These are phyloP conservation scores for Lasioglossum zephyrum DNA, from an alignment of 2,888 invertebrate species.

Conservation along the genomic window DNA sequence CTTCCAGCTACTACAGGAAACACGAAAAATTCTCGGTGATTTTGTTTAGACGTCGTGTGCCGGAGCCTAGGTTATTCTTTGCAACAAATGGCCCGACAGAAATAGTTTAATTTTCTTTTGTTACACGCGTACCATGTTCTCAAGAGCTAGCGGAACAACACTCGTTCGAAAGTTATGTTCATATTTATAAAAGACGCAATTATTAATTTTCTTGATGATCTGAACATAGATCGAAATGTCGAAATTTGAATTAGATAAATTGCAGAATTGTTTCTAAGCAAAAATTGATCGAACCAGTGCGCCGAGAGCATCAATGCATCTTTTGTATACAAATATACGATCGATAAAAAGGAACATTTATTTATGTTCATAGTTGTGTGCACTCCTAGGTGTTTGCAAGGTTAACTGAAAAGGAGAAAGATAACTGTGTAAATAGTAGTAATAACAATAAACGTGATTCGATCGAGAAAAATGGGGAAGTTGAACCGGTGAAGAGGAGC, in stretches of 20 bases:
- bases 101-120: background rate
- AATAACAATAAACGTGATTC: background rate
- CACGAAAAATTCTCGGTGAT: background rate
- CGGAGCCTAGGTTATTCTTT: background rate
- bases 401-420: background rate
- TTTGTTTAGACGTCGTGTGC: background rate
- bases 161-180: too few species aligned
- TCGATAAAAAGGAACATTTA: too few species aligned
- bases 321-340: too few species aligned
- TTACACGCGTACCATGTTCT: too few species aligned
- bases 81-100: background rate
- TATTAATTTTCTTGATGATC: too few species aligned
- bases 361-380: background rate
- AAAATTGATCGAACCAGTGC: too few species aligned
- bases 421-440: background rate
- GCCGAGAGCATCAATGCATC: too few species aligned
- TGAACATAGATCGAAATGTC: too few species aligned
- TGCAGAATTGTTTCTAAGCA: too few species aligned
- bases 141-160: too few species aligned
- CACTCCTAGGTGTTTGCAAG: background rate
- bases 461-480: background rate
- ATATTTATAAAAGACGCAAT: too few species aligned
- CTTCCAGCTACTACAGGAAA: background rate
- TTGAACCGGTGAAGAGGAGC: constrained; percentile 12
- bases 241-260: too few species aligned